Evolutionary conservation across 2,888 invertebrate genomes (phyloP).

Genomic region (Nineta flava): DNA sequence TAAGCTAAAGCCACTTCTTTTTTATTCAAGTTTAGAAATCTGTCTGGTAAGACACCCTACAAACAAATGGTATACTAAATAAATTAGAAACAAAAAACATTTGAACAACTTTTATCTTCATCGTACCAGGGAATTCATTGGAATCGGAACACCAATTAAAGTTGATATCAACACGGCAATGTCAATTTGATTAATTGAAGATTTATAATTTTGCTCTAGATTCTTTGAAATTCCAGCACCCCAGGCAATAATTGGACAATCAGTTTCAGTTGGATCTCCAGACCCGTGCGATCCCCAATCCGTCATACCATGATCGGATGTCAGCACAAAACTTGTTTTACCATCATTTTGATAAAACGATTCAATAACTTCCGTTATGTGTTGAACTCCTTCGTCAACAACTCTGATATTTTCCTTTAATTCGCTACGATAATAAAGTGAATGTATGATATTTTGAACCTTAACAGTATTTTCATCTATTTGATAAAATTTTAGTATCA

Average conservation of each 20-base stretch:
- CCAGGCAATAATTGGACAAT: conserved; percentile 89
- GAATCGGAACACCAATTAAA: conserved; percentile 70
- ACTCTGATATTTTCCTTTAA: not conserved
- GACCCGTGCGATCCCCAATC: conserved; percentile 97
- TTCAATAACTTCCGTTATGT: conserved; percentile 51
- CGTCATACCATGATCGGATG: conserved; percentile 98
- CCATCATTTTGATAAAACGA: conserved; percentile 55
- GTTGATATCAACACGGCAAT: conserved; percentile 78
- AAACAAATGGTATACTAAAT: conserved; percentile 11
- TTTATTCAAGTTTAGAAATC: conserved; percentile 39
- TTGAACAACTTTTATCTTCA: conserved; percentile 19
- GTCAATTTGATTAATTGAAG: conserved; percentile 79
- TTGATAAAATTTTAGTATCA: no score
- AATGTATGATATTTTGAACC: no score
- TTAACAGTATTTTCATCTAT: no score
- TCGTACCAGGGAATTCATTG: conserved; percentile 70
- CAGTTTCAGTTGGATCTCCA: conserved; percentile 75
- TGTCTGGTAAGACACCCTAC: conserved; percentile 50
- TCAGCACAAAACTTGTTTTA: conserved; percentile 74
- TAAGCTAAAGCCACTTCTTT: conserved; percentile 47
- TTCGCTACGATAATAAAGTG: no score
- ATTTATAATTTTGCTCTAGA: conserved; percentile 10
- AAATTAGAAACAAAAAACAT: conserved; percentile 8
- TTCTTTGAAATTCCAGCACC: conserved; percentile 62
- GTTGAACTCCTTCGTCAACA: conserved; percentile 60